phyloP scores from a whole-genome alignment of 2,888 invertebrate genomes.

The Adelphocoris suturalis region DNA sequence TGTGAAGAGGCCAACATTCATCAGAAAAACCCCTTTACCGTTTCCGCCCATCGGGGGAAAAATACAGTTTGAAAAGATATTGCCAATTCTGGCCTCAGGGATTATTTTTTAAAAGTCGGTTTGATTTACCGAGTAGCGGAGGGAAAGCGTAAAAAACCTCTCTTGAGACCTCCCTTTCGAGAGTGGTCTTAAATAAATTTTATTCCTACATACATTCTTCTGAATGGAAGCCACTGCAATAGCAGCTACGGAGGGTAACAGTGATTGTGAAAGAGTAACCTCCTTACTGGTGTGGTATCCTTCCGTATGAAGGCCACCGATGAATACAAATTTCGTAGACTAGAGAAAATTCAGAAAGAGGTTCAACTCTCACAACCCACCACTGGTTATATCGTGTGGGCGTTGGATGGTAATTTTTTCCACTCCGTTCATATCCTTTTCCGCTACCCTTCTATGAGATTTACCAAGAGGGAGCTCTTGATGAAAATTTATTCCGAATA shows the following conservation, averaged over 20 bases:
- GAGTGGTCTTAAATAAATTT: constrained; percentile 45
- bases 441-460: not conserved
- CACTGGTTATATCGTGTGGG: constrained; percentile 13
- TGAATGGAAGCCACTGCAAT: not conserved
- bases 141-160: not conserved
- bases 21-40: constrained; percentile 39
- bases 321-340: constrained; percentile 40
- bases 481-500: constrained; percentile 42
- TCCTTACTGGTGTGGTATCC: not conserved
- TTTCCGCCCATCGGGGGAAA: constrained; percentile 30
- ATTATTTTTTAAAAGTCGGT: constrained; percentile 42
- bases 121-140: constrained; percentile 30
- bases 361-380: not conserved
- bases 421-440: constrained; percentile 51
- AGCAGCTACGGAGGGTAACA: constrained; percentile 30
- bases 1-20: constrained; percentile 36
- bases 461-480: not conserved
- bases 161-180: not conserved
- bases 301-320: constrained; percentile 12
- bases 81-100: constrained; percentile 46
- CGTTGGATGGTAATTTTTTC: constrained; percentile 51
- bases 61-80: constrained; percentile 52
- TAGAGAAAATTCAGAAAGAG: not conserved
- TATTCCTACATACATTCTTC: constrained; percentile 22
- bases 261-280: constrained; percentile 46